Percentiles rank a stretch among this genome's conserved stretches.
Conservation (phyloP, 2,113 vertebrate genomes). For the Solea solea region DNA sequence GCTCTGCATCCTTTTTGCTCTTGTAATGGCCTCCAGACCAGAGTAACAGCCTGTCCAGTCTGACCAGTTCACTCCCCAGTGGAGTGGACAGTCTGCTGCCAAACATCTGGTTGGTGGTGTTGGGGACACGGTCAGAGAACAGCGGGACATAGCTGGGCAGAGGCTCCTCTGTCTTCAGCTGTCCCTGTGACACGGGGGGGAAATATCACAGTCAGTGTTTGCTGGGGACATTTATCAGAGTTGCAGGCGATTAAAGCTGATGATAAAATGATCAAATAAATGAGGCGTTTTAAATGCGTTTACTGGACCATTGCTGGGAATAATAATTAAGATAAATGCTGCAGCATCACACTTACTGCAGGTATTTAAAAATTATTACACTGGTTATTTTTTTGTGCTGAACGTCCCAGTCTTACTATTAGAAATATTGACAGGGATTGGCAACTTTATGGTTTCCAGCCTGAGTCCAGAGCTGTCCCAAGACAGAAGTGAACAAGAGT, state of each 20-base stretch:
- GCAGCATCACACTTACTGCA: not conserved
- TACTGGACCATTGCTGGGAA: too few relatives aligned
- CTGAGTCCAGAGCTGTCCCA: too few relatives aligned
- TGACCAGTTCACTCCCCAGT: conserved; percentile 78
- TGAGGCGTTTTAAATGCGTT: too few relatives aligned
- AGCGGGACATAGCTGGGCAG: conserved; percentile 71
- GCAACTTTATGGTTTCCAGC: too few relatives aligned
- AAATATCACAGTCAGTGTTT: not conserved
- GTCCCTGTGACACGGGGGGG: conserved; percentile 70
- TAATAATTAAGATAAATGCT: not conserved
- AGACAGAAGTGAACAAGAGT: too few relatives aligned
- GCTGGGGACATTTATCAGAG: too few relatives aligned
- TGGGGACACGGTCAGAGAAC: conserved; percentile 82
- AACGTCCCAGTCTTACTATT: not conserved
- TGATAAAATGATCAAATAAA: too few relatives aligned
- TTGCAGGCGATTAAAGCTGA: not conserved
- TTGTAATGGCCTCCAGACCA: conserved; percentile 66
- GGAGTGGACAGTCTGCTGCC: conserved; percentile 83
- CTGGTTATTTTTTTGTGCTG: not conserved
- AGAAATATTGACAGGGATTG: too few relatives aligned
- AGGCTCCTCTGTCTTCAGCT: conserved; percentile 73
- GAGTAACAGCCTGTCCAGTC: conserved; percentile 80
- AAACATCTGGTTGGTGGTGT: conserved; percentile 76
- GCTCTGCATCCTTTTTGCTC: conserved; percentile 76
- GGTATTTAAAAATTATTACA: not conserved